These are phyloP conservation scores for Aspidoscelis tigris DNA, from an alignment of 2,113 vertebrate species.

Conservation along the genomic window DNA sequence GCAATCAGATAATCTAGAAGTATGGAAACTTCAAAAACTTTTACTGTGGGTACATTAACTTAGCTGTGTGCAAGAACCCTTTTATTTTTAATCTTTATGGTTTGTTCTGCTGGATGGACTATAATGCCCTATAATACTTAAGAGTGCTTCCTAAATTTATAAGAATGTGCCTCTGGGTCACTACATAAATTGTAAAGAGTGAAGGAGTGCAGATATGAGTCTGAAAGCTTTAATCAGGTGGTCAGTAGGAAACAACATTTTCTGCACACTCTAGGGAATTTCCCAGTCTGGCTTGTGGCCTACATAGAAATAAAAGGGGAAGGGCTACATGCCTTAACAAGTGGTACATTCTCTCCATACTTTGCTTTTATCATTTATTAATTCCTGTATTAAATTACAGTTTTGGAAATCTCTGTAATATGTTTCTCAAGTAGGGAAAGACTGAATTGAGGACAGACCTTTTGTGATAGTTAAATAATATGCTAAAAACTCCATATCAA, in stretches of 20 bases:
- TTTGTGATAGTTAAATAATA: constrained; percentile 54
- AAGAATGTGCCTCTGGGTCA: neutral
- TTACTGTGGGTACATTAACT: neutral
- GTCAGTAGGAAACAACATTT: neutral
- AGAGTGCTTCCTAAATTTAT: constrained; percentile 24
- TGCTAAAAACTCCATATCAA: constrained; percentile 46
- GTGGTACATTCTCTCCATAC: constrained; percentile 57
- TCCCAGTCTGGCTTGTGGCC: neutral
- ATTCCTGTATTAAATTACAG: constrained; percentile 41
- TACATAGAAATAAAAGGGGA: constrained; percentile 22
- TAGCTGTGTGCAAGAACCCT: neutral
- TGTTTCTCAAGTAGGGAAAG: constrained; percentile 51
- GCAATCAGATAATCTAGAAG: accelerated
- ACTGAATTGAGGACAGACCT: constrained; percentile 51
- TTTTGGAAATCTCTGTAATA: constrained; percentile 4
- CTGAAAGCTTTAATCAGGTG: constrained; percentile 23
- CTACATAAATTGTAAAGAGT: constrained; percentile 50
- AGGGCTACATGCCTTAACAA: constrained; percentile 3
- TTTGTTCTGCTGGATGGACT: neutral
- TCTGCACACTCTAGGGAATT: neutral
- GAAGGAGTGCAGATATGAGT: constrained; percentile 39
- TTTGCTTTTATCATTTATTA: constrained; percentile 66
- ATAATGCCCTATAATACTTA: constrained; percentile 21
- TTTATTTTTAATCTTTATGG: constrained; percentile 18
- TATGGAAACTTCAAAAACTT: neutral